Percentiles rank a stretch among this genome's conserved stretches.
These are phyloP conservation scores for Bovichtus variegatus DNA, from an alignment of 2,797 vertebrate genomes.

Conservation along the genomic window DNA sequence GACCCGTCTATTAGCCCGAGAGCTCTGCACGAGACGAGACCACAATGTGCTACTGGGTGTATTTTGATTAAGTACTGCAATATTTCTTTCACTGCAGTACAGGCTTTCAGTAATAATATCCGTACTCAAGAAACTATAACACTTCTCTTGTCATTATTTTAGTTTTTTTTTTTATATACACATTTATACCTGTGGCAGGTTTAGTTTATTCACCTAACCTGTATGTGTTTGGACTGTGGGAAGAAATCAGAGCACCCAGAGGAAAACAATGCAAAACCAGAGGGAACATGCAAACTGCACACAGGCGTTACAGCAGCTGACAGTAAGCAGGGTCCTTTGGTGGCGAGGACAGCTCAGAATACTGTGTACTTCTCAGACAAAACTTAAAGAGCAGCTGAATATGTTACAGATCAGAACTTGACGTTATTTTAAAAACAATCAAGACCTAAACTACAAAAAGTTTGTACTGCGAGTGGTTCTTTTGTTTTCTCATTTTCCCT, in stretches of 20 bases:
- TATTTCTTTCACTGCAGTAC: conserved; percentile 1
- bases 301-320: background rate
- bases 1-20: conserved; percentile 23
- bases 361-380: background rate
- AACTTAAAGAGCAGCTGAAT: conserved; percentile 15
- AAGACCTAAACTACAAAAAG: conserved; percentile 1
- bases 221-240: background rate
- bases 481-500: conserved; percentile 18
- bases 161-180: no score
- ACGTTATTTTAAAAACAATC: conserved; percentile 11
- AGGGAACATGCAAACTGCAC: background rate
- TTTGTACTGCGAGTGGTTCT: background rate
- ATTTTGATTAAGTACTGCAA: conserved; percentile 13
- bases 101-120: background rate
- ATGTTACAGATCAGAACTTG: conserved; percentile 1
- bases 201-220: background rate
- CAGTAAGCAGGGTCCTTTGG: background rate
- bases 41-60: background rate
- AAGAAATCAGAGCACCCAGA: background rate
- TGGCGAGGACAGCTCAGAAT: background rate
- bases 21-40: conserved; percentile 26
- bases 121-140: background rate
- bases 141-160: background rate
- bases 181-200: background rate
- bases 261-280: background rate